phyloP scores from a whole-genome alignment of 2,888 invertebrate genomes.

The Drosophila mayaguana region DNA sequence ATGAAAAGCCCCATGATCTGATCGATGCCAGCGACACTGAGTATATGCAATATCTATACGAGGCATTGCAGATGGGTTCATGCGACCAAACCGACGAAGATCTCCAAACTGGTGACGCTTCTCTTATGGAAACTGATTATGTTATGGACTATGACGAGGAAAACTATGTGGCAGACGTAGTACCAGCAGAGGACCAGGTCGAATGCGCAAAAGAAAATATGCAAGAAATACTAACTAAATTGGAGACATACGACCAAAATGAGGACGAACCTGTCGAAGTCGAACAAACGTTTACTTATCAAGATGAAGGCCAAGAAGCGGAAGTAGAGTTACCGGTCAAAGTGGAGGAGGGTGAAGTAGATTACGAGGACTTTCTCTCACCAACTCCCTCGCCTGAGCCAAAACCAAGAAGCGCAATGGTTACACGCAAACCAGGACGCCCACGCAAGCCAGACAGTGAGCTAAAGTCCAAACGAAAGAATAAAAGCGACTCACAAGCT shows the following conservation, averaged over 20 bases:
- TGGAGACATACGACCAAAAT: constrained; percentile 41
- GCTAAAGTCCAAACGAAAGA: constrained; percentile 55
- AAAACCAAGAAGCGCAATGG: not conserved
- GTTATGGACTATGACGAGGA: constrained; percentile 46
- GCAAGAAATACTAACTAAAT: constrained; percentile 19
- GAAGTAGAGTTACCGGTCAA: constrained; percentile 9
- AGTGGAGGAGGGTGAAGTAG: constrained; percentile 17
- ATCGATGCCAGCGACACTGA: constrained; percentile 45
- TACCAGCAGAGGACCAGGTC: constrained; percentile 5
- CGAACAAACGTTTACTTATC: constrained; percentile 26
- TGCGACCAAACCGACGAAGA: constrained; percentile 13
- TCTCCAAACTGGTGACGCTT: not conserved
- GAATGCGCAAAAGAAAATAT: constrained; percentile 12
- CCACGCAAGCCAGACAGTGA: constrained; percentile 70
- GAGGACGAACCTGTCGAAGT: constrained; percentile 25
- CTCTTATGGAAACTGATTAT: constrained; percentile 28
- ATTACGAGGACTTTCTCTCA: constrained; percentile 53
- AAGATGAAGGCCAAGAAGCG: constrained; percentile 18
- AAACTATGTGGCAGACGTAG: constrained; percentile 27
- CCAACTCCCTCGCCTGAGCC: constrained; percentile 51
- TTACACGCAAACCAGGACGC: constrained; percentile 54
- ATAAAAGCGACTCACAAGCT: not conserved
- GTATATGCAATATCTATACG: constrained; percentile 62
- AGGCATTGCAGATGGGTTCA: constrained; percentile 41
- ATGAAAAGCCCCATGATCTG: constrained; percentile 29